phyloP scores from a whole-genome alignment of 2,797 vertebrate species.

The Anguilla obscura region DNA sequence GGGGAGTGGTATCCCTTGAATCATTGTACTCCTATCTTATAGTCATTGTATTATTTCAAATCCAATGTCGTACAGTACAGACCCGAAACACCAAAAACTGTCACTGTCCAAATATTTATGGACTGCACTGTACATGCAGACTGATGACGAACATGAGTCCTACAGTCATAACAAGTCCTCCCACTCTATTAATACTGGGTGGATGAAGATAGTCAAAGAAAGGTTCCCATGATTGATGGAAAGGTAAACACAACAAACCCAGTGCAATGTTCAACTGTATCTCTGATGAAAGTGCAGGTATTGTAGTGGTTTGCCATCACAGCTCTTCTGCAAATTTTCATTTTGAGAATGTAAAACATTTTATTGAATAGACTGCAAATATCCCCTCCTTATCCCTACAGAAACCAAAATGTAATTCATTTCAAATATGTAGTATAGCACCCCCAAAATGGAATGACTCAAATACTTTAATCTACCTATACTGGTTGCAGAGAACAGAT shows the following conservation, averaged over 20 bases:
- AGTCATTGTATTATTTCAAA: too few relatives aligned
- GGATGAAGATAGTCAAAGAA: not conserved
- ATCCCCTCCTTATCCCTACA: conserved; percentile 4
- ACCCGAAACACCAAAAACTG: too few relatives aligned
- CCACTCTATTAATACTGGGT: not conserved
- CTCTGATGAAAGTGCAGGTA: not conserved
- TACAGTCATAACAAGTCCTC: not conserved
- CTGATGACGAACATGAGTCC: not conserved
- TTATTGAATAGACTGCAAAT: not conserved
- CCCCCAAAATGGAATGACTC: not conserved
- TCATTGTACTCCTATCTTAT: too few relatives aligned
- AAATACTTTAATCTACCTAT: not conserved
- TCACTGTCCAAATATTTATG: not conserved
- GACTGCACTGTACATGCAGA: not conserved
- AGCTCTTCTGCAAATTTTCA: not conserved
- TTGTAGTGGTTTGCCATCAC: not conserved
- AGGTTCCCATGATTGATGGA: not conserved
- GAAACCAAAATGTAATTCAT: not conserved
- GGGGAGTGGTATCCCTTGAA: too few relatives aligned
- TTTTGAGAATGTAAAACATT: not conserved
- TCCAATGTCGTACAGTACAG: too few relatives aligned
- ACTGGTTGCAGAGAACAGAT: not conserved
- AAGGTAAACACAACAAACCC: not conserved
- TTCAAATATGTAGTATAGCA: not conserved
- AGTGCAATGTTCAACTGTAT: not conserved